Evolutionary conservation across 2,797 vertebrate species (phyloP).

Genomic region (Acrocephalus scirpaceus): DNA sequence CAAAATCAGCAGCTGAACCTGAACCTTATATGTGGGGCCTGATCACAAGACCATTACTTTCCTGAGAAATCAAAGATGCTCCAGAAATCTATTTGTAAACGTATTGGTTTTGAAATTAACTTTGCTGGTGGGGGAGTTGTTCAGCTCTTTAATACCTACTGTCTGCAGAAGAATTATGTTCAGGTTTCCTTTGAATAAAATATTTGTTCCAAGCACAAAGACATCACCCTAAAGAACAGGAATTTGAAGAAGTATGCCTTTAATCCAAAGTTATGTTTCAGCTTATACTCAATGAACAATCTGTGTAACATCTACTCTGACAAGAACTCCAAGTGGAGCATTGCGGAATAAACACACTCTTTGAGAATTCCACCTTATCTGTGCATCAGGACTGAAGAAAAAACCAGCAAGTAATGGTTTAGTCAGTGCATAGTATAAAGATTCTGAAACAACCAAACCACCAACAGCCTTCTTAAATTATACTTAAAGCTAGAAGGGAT

Average conservation of each 20-base stretch:
- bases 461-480: neutral
- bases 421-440: neutral
- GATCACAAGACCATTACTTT: neutral
- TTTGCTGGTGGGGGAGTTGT: neutral
- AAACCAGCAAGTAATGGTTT: neutral
- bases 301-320: neutral
- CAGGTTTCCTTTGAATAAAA: neutral
- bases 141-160: neutral
- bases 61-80: neutral
- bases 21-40: neutral
- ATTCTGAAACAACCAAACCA: neutral
- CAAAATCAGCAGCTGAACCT: neutral
- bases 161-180: neutral
- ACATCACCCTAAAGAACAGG: neutral
- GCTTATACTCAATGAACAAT: neutral
- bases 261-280: neutral
- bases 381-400: neutral
- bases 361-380: neutral
- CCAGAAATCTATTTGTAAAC: neutral
- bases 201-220: neutral
- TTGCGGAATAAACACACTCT: neutral
- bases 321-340: neutral
- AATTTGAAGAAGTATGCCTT: neutral
- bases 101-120: neutral
- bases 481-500: neutral